These are phyloP conservation scores for Boloria selene DNA, from an alignment of 2,888 invertebrate genomes.

Conservation along the genomic window DNA sequence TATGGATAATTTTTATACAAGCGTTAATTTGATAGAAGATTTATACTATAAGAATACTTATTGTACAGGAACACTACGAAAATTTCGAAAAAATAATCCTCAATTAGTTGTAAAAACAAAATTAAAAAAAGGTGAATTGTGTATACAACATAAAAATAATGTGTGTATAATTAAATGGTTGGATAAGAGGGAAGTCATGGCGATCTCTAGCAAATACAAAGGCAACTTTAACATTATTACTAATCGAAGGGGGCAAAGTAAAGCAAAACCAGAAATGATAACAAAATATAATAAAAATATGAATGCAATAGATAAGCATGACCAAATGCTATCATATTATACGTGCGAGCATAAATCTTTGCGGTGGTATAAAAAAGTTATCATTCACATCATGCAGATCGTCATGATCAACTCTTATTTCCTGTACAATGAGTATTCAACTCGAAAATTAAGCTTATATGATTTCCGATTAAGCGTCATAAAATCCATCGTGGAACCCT, in stretches of 20 bases:
- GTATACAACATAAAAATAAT: constrained; percentile 35
- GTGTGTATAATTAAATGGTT: constrained; percentile 32
- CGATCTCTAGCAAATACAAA: constrained; percentile 46
- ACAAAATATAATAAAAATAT: constrained; percentile 41
- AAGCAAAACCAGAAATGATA: constrained; percentile 37
- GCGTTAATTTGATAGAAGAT: constrained; percentile 34
- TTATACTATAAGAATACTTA: constrained; percentile 39
- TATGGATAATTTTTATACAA: constrained; percentile 40
- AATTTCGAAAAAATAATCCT: constrained; percentile 36
- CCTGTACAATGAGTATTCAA: constrained; percentile 3
- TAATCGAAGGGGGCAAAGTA: constrained; percentile 10
- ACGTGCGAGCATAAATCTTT: too few species aligned
- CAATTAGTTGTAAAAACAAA: constrained; percentile 24
- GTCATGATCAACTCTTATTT: neutral
- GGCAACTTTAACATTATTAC: constrained; percentile 14
- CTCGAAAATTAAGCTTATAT: constrained; percentile 26
- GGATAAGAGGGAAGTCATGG: constrained; percentile 46
- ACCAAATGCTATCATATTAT: constrained; percentile 41
- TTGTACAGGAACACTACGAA: constrained; percentile 39
- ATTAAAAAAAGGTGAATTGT: constrained; percentile 36
- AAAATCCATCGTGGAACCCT: constrained; percentile 33
- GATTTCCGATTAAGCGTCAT: constrained; percentile 33
- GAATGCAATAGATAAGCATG: constrained; percentile 42
- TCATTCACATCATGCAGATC: neutral
- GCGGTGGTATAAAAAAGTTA: too few species aligned